phyloP scores from a whole-genome alignment of 2,797 vertebrate species.

The Myotis findleyi region DNA sequence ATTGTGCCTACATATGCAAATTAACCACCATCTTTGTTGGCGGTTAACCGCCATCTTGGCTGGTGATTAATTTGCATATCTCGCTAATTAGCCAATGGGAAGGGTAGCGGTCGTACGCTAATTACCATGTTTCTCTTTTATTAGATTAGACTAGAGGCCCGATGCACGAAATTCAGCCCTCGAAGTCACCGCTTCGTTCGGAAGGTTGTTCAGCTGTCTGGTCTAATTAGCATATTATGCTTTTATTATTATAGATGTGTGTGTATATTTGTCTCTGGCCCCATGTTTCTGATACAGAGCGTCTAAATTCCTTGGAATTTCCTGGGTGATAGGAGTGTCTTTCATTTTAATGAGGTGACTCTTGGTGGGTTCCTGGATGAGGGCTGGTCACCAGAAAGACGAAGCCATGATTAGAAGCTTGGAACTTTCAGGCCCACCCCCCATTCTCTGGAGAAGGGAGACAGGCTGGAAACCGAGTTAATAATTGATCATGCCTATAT shows the following conservation, averaged over 20 bases:
- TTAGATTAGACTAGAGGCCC: too few relatives aligned
- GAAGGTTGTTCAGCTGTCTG: too few relatives aligned
- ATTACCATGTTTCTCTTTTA: too few relatives aligned
- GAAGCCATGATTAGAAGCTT: not conserved
- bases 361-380: not conserved
- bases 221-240: too few relatives aligned
- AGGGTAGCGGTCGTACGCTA: too few relatives aligned
- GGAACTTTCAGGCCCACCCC: not conserved
- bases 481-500: not conserved
- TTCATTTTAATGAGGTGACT: not conserved
- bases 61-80: too few relatives aligned
- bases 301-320: not conserved
- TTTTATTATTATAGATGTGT: too few relatives aligned
- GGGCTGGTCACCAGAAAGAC: not conserved
- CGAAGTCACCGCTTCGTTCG: rapidly evolving
- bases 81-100: too few relatives aligned
- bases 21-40: too few relatives aligned
- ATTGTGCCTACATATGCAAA: too few relatives aligned
- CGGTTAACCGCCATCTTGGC: too few relatives aligned
- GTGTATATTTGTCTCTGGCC: not conserved
- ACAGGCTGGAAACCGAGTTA: not conserved
- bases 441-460: not conserved
- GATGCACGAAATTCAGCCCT: too few relatives aligned
- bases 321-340: not conserved
- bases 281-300: not conserved